These are phyloP conservation scores for Danio choprae DNA, from an alignment of 2,797 vertebrate genomes.

Conservation along the genomic window DNA sequence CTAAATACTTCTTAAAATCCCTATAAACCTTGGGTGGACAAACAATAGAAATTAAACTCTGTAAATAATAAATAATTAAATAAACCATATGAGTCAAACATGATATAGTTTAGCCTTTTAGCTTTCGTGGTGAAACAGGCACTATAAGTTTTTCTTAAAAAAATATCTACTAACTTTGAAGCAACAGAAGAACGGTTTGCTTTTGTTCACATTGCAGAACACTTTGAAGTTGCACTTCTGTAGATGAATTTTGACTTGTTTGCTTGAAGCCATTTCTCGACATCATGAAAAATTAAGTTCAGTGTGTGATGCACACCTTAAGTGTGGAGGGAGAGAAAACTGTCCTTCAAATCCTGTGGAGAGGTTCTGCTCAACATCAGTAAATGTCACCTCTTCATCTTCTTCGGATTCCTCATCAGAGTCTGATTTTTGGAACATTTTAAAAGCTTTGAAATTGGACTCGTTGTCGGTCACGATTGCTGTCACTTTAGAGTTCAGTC, in stretches of 20 bases:
- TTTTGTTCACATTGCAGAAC: background rate
- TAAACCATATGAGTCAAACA: too few relatives aligned
- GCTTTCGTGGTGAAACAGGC: background rate
- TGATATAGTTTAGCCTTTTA: too few relatives aligned
- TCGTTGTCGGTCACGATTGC: background rate
- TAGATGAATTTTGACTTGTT: slow-evolving; percentile 1
- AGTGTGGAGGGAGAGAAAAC: slow-evolving; percentile 13
- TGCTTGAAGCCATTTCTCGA: background rate
- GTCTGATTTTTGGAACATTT: background rate
- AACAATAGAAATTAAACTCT: too few relatives aligned
- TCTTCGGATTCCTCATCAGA: slow-evolving; percentile 1
- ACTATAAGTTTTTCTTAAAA: background rate
- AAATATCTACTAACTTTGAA: background rate
- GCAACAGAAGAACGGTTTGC: background rate
- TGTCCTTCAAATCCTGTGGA: slow-evolving; percentile 7
- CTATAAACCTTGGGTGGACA: too few relatives aligned
- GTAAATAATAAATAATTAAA: too few relatives aligned
- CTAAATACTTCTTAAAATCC: too few relatives aligned
- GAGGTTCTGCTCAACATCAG: background rate
- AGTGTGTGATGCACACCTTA: slow-evolving; percentile 1
- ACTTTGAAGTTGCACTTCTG: slow-evolving; percentile 4
- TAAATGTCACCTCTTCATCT: background rate
- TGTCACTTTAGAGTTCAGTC: slow-evolving; percentile 5
- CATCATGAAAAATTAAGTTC: background rate
- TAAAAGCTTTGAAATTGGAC: slow-evolving; percentile 1